Base-by-base conservation (phyloP, 2,113 vertebrate species). In the Romanogobio albipinnatus region DNA sequence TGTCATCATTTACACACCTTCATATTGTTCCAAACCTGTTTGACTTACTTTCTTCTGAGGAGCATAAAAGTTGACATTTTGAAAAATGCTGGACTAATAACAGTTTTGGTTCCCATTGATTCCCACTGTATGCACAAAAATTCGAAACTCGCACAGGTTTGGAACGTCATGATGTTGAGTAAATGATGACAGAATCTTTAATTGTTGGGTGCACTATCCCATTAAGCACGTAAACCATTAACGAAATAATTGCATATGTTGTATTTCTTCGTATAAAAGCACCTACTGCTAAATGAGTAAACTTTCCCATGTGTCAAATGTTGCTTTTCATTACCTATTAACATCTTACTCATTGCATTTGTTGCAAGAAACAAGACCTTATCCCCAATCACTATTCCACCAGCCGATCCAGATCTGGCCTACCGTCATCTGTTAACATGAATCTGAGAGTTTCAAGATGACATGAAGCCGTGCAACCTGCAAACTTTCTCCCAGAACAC, bases 381-480 rank as follows among this genome's bases (percentile, higher is more conserved):
- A 62, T 26, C 8, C 8, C 39, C 39, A 13, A 45, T 79, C 13
- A 26, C n/a, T 26, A 79, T 43, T 61, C 76, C 8, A 17, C 58
- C 4, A 36, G 22, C 59, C 8, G 58, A 79, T 76, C 26, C 9
- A 61, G 45, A 76, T 47, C 59, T 76, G 43, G 61, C 45, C 24
- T 73, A 74, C 39, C 39, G 22, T 82, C 49, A 17, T 45, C 39
- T 64, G 39, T 61, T 80, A 64, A 80, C 51, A 59, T n/a, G 53
- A 56, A 77, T 79, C 58, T 39, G 64, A 58, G 77, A 71, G 51
- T 26, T 82, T 84, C 49, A 39, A 51, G 51, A 87, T 0, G 14
- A 81, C 43, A 82, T 29, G 76, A 85, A 78, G 53, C 74, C 59
- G 49, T 83, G 84, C 51, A 87, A 85, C 79, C 51, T 77, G 81